phyloP scores from a whole-genome alignment of 2,113 vertebrate genomes.

The Dipodomys stephensi region DNA sequence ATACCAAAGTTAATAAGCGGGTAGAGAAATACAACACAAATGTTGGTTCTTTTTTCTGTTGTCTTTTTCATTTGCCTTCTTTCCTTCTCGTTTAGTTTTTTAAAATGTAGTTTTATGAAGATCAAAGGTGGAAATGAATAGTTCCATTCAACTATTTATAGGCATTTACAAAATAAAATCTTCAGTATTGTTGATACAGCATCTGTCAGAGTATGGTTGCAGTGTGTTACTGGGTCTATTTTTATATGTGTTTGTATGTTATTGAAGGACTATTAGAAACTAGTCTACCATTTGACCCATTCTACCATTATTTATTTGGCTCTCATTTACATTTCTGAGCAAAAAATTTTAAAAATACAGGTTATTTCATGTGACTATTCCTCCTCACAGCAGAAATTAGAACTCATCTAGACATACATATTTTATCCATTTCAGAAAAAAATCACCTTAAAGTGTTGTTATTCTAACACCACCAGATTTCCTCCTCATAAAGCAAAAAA shows the following conservation, averaged over 20 bases:
- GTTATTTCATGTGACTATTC: slow-evolving; percentile 31
- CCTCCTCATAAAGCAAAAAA: slow-evolving; percentile 39
- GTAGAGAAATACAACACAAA: not conserved
- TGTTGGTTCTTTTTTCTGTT: not conserved
- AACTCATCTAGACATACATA: not conserved
- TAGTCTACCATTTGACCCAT: not conserved
- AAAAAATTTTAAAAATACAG: not conserved
- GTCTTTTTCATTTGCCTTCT: not conserved
- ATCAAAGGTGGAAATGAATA: not conserved
- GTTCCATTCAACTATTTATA: not conserved
- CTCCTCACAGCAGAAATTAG: slow-evolving; percentile 48
- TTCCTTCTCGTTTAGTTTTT: not conserved
- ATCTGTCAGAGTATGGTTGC: not conserved
- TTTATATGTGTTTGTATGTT: not conserved
- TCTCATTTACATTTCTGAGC: not conserved
- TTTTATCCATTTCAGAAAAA: slow-evolving; percentile 59
- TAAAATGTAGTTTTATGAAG: not conserved
- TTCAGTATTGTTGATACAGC: not conserved
- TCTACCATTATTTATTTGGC: not conserved
- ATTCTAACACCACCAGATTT: not conserved
- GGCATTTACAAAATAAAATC: not conserved
- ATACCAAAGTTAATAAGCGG: not conserved
- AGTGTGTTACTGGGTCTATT: not conserved
- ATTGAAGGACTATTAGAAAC: not conserved
- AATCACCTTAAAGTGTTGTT: not conserved